A percentile compares a stretch with the other conserved stretches of the same genome.
Evolutionary conservation across 2,797 vertebrate genomes (phyloP).

Genomic region (Morelia viridis): DNA sequence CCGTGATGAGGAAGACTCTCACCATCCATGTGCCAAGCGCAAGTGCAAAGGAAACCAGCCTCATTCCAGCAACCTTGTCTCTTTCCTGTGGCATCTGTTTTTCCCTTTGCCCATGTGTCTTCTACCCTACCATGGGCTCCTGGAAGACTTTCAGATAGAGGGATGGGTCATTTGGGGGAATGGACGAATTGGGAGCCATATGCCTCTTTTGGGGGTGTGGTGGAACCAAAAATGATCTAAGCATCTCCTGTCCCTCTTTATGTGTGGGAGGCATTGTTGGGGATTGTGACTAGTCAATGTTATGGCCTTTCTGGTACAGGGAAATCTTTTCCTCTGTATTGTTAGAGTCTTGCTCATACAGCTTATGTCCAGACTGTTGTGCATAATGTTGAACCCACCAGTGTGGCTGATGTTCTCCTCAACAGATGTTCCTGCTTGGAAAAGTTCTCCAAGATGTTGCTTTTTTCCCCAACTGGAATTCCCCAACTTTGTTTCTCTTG

Average conservation of each 20-base stretch:
- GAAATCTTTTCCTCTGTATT: background rate
- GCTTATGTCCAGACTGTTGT: constrained; percentile 22
- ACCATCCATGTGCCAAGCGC: constrained; percentile 29
- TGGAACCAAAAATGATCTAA: constrained; percentile 11
- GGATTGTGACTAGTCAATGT: background rate
- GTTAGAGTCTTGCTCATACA: constrained; percentile 28
- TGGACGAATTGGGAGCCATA: constrained; percentile 40
- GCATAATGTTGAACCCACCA: constrained; percentile 51
- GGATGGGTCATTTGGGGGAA: background rate
- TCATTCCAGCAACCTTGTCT: constrained; percentile 7
- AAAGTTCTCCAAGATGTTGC: constrained; percentile 19
- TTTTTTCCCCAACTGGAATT: background rate
- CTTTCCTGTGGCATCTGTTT: constrained; percentile 22
- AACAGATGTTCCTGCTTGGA: constrained; percentile 33
- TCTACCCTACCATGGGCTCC: constrained; percentile 10
- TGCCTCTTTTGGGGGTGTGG: background rate
- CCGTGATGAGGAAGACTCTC: constrained; percentile 10
- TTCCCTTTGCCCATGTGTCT: constrained; percentile 37
- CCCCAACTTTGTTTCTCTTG: constrained; percentile 65
- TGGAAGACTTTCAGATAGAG: constrained; percentile 32
- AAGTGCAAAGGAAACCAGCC: constrained; percentile 43
- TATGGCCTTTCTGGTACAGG: constrained; percentile 20
- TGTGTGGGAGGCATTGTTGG: background rate
- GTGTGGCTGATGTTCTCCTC: constrained; percentile 57
- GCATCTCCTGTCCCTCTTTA: background rate